Conservation (phyloP, 2,888 invertebrate genomes). For the Pyrochroa serraticornis region DNA sequence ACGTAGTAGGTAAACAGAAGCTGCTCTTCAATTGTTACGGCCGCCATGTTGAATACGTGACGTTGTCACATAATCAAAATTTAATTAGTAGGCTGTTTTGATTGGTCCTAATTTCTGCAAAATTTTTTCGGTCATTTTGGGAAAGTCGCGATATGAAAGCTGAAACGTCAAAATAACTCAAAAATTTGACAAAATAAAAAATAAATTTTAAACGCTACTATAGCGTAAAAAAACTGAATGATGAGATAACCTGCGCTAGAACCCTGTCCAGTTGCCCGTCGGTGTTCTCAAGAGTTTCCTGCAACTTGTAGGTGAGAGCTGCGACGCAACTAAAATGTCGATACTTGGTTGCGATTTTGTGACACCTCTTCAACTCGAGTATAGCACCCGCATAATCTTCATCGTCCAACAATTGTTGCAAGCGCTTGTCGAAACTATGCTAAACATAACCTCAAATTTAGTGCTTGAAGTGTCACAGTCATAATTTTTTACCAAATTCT, state of each 20-base stretch:
- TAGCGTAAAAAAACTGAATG: not conserved
- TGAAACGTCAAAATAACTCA: too few species aligned
- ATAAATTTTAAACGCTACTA: not conserved
- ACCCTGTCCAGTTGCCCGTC: constrained; percentile 91
- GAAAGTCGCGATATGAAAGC: too few species aligned
- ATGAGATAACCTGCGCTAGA: constrained; percentile 69
- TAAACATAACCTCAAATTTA: constrained; percentile 52
- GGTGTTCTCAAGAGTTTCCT: constrained; percentile 88
- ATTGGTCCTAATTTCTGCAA: too few species aligned
- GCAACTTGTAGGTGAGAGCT: constrained; percentile 82
- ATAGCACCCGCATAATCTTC: constrained; percentile 92
- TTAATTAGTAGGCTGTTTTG: too few species aligned
- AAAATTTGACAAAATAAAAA: not conserved
- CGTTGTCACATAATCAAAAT: too few species aligned
- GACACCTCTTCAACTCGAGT: constrained; percentile 85
- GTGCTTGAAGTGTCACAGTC: not conserved
- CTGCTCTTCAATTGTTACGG: too few species aligned
- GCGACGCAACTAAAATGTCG: constrained; percentile 91
- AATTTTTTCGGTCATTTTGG: too few species aligned
- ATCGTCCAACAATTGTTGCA: constrained; percentile 79
- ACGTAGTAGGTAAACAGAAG: too few species aligned
- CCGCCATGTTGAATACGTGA: too few species aligned
- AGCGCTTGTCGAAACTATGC: constrained; percentile 83
- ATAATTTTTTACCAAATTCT: constrained; percentile 68
- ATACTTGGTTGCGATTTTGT: constrained; percentile 82